phyloP scores from a whole-genome alignment of 2,113 vertebrate genomes.

The Malaclemys terrapin region DNA sequence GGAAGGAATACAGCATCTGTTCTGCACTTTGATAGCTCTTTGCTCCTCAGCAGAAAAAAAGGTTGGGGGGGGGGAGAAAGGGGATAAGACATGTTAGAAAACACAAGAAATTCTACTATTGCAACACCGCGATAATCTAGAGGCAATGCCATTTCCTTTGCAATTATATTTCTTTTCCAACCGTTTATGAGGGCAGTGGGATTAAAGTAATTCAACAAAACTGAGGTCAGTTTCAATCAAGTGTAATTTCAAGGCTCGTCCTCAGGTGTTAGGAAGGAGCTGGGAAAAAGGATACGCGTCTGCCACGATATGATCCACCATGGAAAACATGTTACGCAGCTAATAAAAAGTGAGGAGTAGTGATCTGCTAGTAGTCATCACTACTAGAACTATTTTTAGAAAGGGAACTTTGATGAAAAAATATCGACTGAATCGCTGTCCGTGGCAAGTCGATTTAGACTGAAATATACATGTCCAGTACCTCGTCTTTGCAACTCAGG shows the following conservation, averaged over 20 bases:
- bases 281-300: slow-evolving; percentile 32
- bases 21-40: background rate
- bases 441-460: background rate
- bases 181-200: background rate
- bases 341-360: slow-evolving; percentile 36
- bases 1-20: background rate
- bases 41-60: background rate
- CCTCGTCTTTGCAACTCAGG: background rate
- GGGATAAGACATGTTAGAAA: background rate
- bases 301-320: background rate
- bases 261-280: background rate
- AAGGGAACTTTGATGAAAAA: background rate
- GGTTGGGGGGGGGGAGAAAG: background rate
- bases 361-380: background rate
- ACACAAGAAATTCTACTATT: background rate
- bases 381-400: background rate
- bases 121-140: background rate
- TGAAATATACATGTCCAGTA: background rate
- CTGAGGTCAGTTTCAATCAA: background rate
- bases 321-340: background rate
- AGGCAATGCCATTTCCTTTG: background rate
- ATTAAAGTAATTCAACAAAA: background rate
- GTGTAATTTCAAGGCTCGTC: background rate
- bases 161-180: background rate
- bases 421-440: background rate